Evolutionary conservation across 2,113 vertebrate species (phyloP).

Genomic region (Corythornis madagascariensis): DNA sequence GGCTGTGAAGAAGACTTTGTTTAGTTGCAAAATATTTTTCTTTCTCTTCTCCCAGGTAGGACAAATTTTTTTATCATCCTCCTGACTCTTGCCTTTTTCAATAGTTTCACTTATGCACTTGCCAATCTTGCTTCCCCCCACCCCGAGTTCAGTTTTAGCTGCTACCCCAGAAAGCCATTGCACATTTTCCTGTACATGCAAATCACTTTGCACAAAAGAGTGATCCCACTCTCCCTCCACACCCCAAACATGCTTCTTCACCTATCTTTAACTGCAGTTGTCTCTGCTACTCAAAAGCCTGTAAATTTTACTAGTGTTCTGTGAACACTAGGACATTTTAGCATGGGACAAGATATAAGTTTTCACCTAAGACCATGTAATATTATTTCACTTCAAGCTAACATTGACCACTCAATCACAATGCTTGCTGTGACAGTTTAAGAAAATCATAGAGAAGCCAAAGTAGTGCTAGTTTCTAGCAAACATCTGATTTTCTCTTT

Average conservation of each 20-base stretch:
- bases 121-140: not conserved
- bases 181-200: not conserved
- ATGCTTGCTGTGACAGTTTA: not conserved
- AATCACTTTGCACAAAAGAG: not conserved
- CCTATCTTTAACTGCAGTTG: not conserved
- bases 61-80: not conserved
- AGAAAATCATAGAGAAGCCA: not conserved
- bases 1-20: not conserved
- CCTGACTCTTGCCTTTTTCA: not conserved
- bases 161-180: not conserved
- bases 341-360: not conserved
- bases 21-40: not conserved
- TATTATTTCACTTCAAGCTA: not conserved
- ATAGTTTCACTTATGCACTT: not conserved
- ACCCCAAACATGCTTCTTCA: not conserved
- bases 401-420: not conserved
- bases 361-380: not conserved
- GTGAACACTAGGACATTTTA: not conserved
- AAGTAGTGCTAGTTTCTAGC: not conserved
- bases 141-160: not conserved
- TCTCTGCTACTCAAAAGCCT: not conserved
- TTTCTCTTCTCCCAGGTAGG: not conserved
- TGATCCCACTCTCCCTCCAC: not conserved
- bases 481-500: constrained; percentile 6
- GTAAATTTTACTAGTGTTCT: not conserved